Evolutionary conservation across 2,888 invertebrate genomes (phyloP).

Genomic region (Trissonchulus latispiculum): DNA sequence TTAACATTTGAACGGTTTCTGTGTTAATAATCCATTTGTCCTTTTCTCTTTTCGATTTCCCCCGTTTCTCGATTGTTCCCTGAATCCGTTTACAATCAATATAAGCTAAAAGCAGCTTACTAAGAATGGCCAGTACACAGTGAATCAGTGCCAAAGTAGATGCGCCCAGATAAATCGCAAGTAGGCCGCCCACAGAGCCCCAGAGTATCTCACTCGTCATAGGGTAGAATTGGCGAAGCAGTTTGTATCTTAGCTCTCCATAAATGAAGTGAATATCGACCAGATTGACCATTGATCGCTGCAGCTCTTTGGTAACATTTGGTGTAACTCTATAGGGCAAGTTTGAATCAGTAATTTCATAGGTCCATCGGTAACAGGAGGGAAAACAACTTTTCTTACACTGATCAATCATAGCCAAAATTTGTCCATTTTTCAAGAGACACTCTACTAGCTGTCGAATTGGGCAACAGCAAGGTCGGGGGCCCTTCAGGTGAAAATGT

Average conservation of each 20-base stretch:
- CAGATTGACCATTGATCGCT: not conserved
- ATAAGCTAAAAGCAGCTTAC: not conserved
- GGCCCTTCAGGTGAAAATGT: not conserved
- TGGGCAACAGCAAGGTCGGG: not conserved
- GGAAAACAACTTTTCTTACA: slow-evolving; percentile 1
- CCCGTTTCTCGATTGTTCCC: too few species aligned
- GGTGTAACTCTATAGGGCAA: not conserved
- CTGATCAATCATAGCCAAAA: not conserved
- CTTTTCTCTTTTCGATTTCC: too few species aligned
- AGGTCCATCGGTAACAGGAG: slow-evolving; percentile 6
- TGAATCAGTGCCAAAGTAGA: slow-evolving; percentile 14
- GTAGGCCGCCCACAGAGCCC: slow-evolving; percentile 13
- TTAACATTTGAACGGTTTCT: too few species aligned
- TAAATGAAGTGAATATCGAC: slow-evolving; percentile 9
- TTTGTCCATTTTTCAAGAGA: not conserved
- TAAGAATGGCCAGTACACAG: not conserved
- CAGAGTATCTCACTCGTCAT: slow-evolving; percentile 12
- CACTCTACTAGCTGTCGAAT: not conserved
- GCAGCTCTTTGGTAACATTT: not conserved
- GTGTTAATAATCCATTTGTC: too few species aligned
- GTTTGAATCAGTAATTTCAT: slow-evolving; percentile 9
- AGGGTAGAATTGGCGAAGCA: slow-evolving; percentile 1
- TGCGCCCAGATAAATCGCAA: slow-evolving; percentile 15
- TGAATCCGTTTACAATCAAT: too few species aligned
- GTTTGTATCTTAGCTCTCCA: not conserved